Percentiles rank a stretch among this genome's conserved stretches.
Evolutionary conservation across 2,113 vertebrate species (phyloP).

Genomic region (Symphodus melops): DNA sequence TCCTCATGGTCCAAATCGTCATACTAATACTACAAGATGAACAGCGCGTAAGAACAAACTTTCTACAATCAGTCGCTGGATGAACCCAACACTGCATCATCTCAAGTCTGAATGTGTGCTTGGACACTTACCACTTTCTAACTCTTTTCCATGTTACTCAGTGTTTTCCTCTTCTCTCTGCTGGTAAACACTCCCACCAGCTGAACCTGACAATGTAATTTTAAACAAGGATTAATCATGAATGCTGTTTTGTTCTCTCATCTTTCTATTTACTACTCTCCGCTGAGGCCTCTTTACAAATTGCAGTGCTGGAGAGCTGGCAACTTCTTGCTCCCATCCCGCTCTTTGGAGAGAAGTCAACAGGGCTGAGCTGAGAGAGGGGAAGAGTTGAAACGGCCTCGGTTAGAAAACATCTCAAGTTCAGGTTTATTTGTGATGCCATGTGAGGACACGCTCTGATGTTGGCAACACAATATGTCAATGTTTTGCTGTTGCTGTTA

Average conservation of each 20-base stretch:
- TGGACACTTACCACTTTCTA: constrained; percentile 22
- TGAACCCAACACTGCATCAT: not conserved
- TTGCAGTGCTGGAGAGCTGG: constrained; percentile 44
- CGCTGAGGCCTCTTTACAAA: constrained; percentile 56
- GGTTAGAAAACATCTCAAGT: constrained; percentile 23
- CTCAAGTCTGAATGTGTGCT: constrained; percentile 1
- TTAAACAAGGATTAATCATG: constrained; percentile 68
- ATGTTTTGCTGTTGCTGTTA: not conserved
- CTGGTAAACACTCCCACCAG: constrained; percentile 28
- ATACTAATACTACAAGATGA: not conserved
- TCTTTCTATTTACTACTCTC: constrained; percentile 52
- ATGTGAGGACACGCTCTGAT: not conserved
- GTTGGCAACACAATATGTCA: not conserved
- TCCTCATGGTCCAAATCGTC: constrained; percentile 5
- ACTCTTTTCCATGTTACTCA: constrained; percentile 7
- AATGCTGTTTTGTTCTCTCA: constrained; percentile 60
- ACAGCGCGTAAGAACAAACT: not conserved
- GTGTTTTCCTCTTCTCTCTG: constrained; percentile 8
- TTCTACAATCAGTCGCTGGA: constrained; percentile 4
- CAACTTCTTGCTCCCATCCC: constrained; percentile 7
- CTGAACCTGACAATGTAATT: constrained; percentile 45
- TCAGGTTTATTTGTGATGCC: constrained; percentile 4
- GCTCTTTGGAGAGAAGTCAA: constrained; percentile 28
- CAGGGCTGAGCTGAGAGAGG: constrained; percentile 30
- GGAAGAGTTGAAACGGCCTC: constrained; percentile 13